A percentile compares a stretch with the other conserved stretches of the same genome.
phyloP scores from a whole-genome alignment of 2,797 vertebrate species.

The Thripadectes ignobilis region DNA sequence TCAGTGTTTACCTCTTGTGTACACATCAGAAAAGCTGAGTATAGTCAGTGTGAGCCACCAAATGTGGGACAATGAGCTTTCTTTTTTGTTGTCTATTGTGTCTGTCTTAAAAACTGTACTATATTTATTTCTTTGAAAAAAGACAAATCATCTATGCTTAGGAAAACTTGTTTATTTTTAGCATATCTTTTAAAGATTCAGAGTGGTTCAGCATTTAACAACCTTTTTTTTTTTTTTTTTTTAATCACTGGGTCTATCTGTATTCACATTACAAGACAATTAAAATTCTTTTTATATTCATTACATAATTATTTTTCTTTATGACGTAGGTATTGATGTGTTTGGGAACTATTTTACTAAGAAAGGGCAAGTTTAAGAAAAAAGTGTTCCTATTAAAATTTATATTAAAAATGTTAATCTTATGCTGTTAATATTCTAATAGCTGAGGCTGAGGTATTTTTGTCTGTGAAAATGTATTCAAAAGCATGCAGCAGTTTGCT shows the following conservation, averaged over 20 bases:
- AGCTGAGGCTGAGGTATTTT: constrained; percentile 7
- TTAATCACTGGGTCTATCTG: background rate
- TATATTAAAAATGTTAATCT: constrained; percentile 15
- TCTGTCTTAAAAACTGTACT: background rate
- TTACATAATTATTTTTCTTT: background rate
- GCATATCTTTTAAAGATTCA: background rate
- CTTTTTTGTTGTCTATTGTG: background rate
- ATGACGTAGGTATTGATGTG: background rate
- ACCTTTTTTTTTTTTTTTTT: background rate
- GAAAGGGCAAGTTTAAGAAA: background rate
- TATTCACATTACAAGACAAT: background rate
- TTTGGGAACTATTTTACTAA: background rate
- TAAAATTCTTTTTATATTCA: background rate
- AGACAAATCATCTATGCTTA: background rate
- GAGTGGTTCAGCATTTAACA: background rate
- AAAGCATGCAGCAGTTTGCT: constrained; percentile 41
- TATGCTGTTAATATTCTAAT: constrained; percentile 32
- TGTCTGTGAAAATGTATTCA: constrained; percentile 58
- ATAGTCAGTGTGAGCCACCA: background rate
- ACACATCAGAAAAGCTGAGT: background rate
- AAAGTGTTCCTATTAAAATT: background rate
- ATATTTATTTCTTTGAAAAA: background rate
- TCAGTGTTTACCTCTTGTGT: background rate
- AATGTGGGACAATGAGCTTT: background rate
- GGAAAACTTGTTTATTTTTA: background rate